Percentiles rank a stretch among this genome's conserved stretches.
Evolutionary conservation across 2,797 vertebrate genomes (phyloP).

Genomic region (Mormyrops boulengeri): DNA sequence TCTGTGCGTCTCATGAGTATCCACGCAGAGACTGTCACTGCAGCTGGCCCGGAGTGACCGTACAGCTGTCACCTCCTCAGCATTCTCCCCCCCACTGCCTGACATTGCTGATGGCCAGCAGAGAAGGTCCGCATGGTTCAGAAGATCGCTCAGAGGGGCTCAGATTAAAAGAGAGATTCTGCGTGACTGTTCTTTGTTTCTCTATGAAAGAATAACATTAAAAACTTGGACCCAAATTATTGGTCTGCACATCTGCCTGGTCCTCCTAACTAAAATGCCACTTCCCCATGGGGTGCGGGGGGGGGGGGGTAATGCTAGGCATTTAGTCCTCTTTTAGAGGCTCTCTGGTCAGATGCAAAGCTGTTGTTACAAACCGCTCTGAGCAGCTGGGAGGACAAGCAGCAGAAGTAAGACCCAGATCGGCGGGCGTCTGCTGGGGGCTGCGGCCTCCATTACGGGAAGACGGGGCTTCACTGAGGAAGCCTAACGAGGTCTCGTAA

Average conservation of each 20-base stretch:
- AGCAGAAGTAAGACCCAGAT: background rate
- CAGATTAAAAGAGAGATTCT: background rate
- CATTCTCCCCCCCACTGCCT: background rate
- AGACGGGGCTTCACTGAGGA: background rate
- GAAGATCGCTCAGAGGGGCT: background rate
- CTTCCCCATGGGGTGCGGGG: background rate
- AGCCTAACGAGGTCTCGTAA: background rate
- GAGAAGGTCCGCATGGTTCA: background rate
- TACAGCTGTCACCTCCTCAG: background rate
- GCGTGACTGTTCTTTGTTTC: background rate
- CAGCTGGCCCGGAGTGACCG: background rate
- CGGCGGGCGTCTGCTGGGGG: background rate
- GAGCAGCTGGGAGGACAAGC: background rate
- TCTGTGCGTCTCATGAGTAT: background rate
- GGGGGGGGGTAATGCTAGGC: background rate
- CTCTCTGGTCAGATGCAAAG: background rate
- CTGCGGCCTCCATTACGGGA: background rate
- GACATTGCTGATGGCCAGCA: background rate
- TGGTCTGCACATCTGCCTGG: background rate
- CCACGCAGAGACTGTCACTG: background rate
- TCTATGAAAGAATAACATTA: background rate
- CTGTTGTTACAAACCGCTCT: background rate
- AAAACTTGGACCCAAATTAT: background rate
- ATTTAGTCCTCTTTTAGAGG: background rate
- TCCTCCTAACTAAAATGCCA: background rate